phyloP scores from a whole-genome alignment of 2,888 invertebrate species.

The Lordiphosa fenestrarum region DNA sequence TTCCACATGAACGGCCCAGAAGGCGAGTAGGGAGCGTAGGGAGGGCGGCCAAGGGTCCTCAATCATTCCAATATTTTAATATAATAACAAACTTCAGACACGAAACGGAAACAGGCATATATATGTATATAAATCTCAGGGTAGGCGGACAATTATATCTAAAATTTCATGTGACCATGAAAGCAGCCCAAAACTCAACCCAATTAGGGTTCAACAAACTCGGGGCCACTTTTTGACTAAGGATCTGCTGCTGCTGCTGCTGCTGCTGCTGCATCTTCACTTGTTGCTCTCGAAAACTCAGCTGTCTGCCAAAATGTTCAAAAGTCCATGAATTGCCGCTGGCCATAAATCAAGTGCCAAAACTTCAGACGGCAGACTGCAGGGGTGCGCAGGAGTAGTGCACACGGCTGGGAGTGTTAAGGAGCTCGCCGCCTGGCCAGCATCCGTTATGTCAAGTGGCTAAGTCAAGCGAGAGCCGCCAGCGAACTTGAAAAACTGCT shows the following conservation, averaged over 20 bases:
- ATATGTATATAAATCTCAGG: too few relatives aligned
- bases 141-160: background rate
- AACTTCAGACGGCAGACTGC: constrained; percentile 32
- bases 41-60: background rate
- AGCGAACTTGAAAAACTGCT: constrained; percentile 14
- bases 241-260: too few relatives aligned
- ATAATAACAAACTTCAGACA: constrained; percentile 62
- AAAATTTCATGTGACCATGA: too few relatives aligned
- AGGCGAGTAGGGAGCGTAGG: background rate
- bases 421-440: constrained; percentile 1
- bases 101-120: constrained; percentile 24
- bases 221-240: too few relatives aligned
- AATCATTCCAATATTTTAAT: constrained; percentile 63
- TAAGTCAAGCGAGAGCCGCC: constrained; percentile 12
- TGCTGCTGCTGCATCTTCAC: background rate
- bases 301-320: background rate
- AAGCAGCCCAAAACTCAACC: too few relatives aligned
- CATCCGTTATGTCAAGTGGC: constrained; percentile 13
- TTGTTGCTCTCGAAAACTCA: constrained; percentile 13
- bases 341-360: constrained; percentile 58
- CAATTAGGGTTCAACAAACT: background rate
- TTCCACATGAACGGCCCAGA: constrained; percentile 2
- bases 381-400: background rate
- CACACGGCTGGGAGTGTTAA: background rate
- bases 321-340: constrained; percentile 20